Evolutionary conservation across 2,888 invertebrate genomes (phyloP).

Genomic region (Trichopoda pennipes): DNA sequence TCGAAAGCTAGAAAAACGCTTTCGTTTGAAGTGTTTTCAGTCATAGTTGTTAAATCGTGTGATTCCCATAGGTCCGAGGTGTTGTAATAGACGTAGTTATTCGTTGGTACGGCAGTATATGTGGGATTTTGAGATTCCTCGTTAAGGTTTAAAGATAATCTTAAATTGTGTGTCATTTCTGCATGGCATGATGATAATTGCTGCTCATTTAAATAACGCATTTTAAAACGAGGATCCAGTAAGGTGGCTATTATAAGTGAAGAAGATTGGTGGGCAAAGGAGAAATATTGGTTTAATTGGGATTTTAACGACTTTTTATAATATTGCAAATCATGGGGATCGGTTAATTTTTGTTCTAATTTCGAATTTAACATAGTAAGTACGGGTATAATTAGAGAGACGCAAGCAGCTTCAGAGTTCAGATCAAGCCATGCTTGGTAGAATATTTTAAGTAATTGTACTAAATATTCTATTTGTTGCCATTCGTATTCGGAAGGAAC

Average conservation of each 20-base stretch:
- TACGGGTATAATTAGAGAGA: slow-evolving; percentile 58
- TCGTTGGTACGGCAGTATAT: slow-evolving; percentile 48
- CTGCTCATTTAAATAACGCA: slow-evolving; percentile 61
- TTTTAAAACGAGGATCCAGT: slow-evolving; percentile 64
- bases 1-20: slow-evolving; percentile 60
- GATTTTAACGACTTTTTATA: slow-evolving; percentile 55
- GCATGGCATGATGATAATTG: slow-evolving; percentile 62
- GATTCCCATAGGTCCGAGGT: slow-evolving; percentile 64
- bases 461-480: slow-evolving; percentile 58
- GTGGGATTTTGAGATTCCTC: slow-evolving; percentile 47
- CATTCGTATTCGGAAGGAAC: slow-evolving; percentile 57
- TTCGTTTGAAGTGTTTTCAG: slow-evolving; percentile 50
- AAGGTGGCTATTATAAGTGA: slow-evolving; percentile 61
- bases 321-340: slow-evolving; percentile 49
- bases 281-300: slow-evolving; percentile 54
- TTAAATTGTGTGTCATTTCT: slow-evolving; percentile 62
- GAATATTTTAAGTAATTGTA: slow-evolving; percentile 53
- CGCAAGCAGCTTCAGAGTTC: slow-evolving; percentile 59
- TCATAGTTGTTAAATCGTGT: slow-evolving; percentile 57
- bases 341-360: slow-evolving; percentile 46
- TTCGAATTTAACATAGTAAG: slow-evolving; percentile 62
- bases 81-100: slow-evolving; percentile 55
- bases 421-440: slow-evolving; percentile 65
- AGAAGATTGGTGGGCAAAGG: slow-evolving; percentile 52
- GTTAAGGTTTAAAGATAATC: slow-evolving; percentile 58